phyloP scores from a whole-genome alignment of 2,797 vertebrate genomes.

The Alcedo quadribrachys region DNA sequence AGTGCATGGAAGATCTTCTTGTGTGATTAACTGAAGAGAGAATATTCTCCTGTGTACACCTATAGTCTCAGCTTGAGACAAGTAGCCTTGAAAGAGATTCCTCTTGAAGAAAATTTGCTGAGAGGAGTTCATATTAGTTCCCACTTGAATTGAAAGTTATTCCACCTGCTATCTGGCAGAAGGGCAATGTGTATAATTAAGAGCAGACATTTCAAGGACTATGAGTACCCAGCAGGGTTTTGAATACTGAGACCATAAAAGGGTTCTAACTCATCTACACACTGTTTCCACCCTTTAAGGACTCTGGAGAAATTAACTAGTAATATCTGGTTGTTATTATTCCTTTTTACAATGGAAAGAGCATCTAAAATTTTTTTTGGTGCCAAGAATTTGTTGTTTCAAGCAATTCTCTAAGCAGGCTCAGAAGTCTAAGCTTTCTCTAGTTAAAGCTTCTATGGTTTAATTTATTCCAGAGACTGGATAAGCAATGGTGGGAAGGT shows the following conservation, averaged over 20 bases:
- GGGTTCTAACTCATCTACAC: slow-evolving; percentile 47
- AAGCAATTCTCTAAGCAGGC: slow-evolving; percentile 33
- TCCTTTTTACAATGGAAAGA: slow-evolving; percentile 50
- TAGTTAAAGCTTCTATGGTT: slow-evolving; percentile 37
- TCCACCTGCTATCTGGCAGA: slow-evolving; percentile 64
- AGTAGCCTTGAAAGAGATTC: neutral
- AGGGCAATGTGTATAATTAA: slow-evolving; percentile 60
- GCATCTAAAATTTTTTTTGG: neutral
- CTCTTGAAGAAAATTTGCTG: slow-evolving; percentile 1
- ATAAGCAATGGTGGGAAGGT: slow-evolving; percentile 23
- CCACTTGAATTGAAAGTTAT: slow-evolving; percentile 30
- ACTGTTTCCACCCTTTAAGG: slow-evolving; percentile 31
- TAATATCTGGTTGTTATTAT: slow-evolving; percentile 54
- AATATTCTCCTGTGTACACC: neutral
- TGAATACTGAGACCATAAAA: slow-evolving; percentile 31
- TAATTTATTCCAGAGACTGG: slow-evolving; percentile 62
- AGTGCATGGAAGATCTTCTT: neutral
- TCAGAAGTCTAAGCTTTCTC: neutral
- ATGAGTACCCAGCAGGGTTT: slow-evolving; percentile 28
- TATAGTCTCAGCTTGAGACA: neutral
- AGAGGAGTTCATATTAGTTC: slow-evolving; percentile 39
- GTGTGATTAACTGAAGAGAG: neutral
- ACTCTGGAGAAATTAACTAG: slow-evolving; percentile 62
- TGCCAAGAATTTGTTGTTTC: slow-evolving; percentile 68
- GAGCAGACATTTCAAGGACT: slow-evolving; percentile 69